Base-by-base conservation (phyloP, 1,140 invertebrate species). In the Calliopsis andreniformis region DNA sequence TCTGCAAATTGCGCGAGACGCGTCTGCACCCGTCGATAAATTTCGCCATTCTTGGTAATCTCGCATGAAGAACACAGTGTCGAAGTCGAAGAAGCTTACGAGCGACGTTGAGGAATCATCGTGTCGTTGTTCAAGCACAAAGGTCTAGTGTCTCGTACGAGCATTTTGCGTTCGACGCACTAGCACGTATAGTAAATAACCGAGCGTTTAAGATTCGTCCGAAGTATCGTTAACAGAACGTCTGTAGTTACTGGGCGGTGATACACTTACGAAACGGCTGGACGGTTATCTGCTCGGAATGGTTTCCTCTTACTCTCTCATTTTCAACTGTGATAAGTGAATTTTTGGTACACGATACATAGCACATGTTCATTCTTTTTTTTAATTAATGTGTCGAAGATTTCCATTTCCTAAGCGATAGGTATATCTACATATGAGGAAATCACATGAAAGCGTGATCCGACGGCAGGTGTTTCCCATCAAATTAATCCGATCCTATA, bases 401-500 rank as follows among this genome's bases (percentile, higher is more conserved):
- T n/a, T n/a, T n/a, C n/a, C n/a, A n/a, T n/a, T n/a, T n/a, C n/a
- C n/a, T n/a, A n/a, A n/a, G n/a, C n/a, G n/a, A n/a, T n/a, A n/a
- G n/a, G n/a, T n/a, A n/a, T n/a, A n/a, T n/a, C n/a, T n/a, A n/a
- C n/a, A n/a, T n/a, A n/a, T n/a, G n/a, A 70, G 25, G 76, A 30
- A 64, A 55, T 14, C 30, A 47, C 55, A 45, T 45, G 72, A 35
- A 63, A 18, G 30, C 53, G 39, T 28, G n/a, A 23, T 42, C 61
- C 53, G 47, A 28, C 64, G 68, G 45, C 76, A 53, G 53, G 39
- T 58, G 68, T 47, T 42, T 23, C 39, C 53, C 28, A 32, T n/a
- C 43, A 80, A 59, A 79, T 73, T 80, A 79, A 79, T 79, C 42
- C 30, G 45, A 23, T 28, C 20, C 14, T 32, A 30, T 23, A 25